phyloP scores from a whole-genome alignment of 2,797 vertebrate genomes.

The Clarias fuscus region DNA sequence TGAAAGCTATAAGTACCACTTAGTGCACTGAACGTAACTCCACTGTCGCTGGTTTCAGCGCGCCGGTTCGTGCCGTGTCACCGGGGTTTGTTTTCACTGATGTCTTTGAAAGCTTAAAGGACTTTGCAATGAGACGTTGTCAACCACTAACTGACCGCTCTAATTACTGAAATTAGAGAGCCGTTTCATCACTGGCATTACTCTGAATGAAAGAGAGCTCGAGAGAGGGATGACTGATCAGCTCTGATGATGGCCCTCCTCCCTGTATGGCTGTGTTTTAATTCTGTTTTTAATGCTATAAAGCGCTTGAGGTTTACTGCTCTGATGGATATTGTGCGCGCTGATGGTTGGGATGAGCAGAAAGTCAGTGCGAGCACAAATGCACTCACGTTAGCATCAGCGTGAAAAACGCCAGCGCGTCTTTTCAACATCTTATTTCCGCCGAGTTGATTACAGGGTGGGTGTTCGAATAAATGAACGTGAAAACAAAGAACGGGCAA shows the following conservation, averaged over 20 bases:
- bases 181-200: slow-evolving; percentile 80
- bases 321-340: slow-evolving; percentile 77
- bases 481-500: slow-evolving; percentile 68
- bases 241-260: slow-evolving; percentile 69
- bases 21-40: not conserved
- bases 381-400: slow-evolving; percentile 74
- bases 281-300: slow-evolving; percentile 76
- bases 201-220: slow-evolving; percentile 70
- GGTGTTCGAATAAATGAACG: slow-evolving; percentile 78
- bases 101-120: slow-evolving; percentile 39
- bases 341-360: slow-evolving; percentile 68
- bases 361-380: slow-evolving; percentile 75
- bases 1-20: slow-evolving; percentile 15
- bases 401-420: slow-evolving; percentile 78
- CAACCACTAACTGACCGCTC: slow-evolving; percentile 73
- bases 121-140: slow-evolving; percentile 67
- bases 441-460: slow-evolving; percentile 77
- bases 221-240: slow-evolving; percentile 76
- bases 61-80: not conserved
- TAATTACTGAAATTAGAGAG: slow-evolving; percentile 81
- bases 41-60: not conserved
- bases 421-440: slow-evolving; percentile 75
- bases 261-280: slow-evolving; percentile 61
- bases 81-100: slow-evolving; percentile 38
- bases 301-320: slow-evolving; percentile 70